These are phyloP conservation scores for Mellilla xanthometata DNA, from an alignment of 2,888 invertebrate species.

Conservation along the genomic window DNA sequence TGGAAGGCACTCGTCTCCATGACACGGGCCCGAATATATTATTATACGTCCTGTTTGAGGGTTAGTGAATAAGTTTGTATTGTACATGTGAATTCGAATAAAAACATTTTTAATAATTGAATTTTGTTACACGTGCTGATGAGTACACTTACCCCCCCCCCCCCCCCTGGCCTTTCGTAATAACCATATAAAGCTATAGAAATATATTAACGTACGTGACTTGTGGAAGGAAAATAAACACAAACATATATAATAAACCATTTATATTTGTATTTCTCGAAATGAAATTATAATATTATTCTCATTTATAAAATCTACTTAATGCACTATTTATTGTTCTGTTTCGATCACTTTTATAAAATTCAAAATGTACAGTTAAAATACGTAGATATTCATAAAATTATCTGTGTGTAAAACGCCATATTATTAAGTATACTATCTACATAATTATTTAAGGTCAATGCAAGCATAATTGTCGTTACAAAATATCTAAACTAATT, in stretches of 20 bases:
- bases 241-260: constrained; percentile 59
- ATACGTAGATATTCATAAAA: constrained; percentile 7
- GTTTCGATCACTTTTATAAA: constrained; percentile 56
- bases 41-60: too few species aligned
- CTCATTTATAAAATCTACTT: constrained; percentile 61
- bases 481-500: constrained; percentile 43
- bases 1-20: too few species aligned
- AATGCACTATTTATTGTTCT: constrained; percentile 68
- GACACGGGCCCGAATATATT: too few species aligned
- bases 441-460: constrained; percentile 24
- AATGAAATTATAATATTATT: constrained; percentile 60
- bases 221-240: constrained; percentile 19
- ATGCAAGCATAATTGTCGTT: constrained; percentile 41
- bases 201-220: too few species aligned
- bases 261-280: constrained; percentile 64
- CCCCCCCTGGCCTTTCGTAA: too few species aligned
- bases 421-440: constrained; percentile 10
- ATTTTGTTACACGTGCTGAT: too few species aligned
- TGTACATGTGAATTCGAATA: too few species aligned
- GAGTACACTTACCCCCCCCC: too few species aligned
- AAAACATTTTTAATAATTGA: too few species aligned
- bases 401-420: constrained; percentile 16
- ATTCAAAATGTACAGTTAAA: constrained; percentile 18
- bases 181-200: too few species aligned
- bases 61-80: too few species aligned